phyloP scores from a whole-genome alignment of 2,113 vertebrate species.

The Ciconia boyciana region DNA sequence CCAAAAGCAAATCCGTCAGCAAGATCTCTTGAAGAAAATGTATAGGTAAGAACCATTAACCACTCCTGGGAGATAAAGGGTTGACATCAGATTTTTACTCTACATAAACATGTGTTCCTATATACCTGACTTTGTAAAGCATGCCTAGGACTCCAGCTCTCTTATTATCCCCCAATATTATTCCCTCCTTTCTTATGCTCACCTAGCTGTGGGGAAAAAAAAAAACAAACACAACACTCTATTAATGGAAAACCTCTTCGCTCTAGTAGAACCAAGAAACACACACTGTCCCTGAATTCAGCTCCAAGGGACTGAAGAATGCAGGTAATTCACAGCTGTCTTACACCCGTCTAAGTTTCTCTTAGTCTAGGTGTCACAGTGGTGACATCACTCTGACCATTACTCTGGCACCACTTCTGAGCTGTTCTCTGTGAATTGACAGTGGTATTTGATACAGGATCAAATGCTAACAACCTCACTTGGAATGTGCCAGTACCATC shows the following conservation, averaged over 20 bases:
- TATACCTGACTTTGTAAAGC: neutral
- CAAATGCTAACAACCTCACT: neutral
- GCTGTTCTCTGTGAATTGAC: neutral
- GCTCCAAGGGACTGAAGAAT: neutral
- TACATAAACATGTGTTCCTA: neutral
- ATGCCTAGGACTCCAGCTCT: neutral
- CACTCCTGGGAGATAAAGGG: neutral
- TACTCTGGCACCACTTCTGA: neutral
- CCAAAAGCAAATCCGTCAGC: neutral
- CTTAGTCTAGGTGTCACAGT: neutral
- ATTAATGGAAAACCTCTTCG: neutral
- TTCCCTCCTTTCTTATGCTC: neutral
- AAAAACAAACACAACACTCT: neutral
- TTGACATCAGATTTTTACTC: neutral
- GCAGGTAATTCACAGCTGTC: neutral
- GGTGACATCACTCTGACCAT: neutral
- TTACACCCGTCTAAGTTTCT: neutral
- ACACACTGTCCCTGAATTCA: neutral
- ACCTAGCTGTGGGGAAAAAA: neutral
- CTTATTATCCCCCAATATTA: neutral
- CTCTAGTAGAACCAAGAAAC: neutral
- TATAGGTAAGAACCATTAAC: neutral
- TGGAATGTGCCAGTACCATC: neutral
- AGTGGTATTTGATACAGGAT: neutral
- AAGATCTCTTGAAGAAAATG: constrained; percentile 11